These are phyloP conservation scores for Nycticryphes semicollaris DNA, from an alignment of 2,113 vertebrate species.

Conservation along the genomic window DNA sequence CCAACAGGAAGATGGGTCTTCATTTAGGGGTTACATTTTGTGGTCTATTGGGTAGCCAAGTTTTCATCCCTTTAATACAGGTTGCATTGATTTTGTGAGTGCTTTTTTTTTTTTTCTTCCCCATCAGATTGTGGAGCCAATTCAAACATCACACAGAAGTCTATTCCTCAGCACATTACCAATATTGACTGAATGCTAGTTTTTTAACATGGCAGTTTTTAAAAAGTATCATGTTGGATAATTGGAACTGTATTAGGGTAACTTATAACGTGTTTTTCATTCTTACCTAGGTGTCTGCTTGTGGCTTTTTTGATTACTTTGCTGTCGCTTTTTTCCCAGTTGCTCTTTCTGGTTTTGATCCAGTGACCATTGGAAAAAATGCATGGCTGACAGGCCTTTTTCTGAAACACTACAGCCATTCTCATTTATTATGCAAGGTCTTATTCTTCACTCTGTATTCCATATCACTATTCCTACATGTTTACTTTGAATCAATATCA, in stretches of 20 bases:
- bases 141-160: background rate
- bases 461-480: background rate
- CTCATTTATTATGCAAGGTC: background rate
- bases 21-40: background rate
- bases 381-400: background rate
- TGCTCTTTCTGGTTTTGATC: background rate
- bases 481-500: background rate
- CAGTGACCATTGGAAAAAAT: background rate
- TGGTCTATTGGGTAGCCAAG: background rate
- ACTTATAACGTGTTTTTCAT: background rate
- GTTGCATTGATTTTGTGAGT: conserved; percentile 4
- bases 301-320: background rate
- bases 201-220: background rate
- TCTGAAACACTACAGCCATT: background rate
- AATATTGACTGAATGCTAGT: background rate
- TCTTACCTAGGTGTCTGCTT: background rate
- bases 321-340: background rate
- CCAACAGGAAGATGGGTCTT: conserved; percentile 1
- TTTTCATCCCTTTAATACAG: conserved; percentile 5
- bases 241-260: background rate
- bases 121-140: background rate
- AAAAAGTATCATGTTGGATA: background rate
- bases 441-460: background rate
- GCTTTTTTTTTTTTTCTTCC: background rate
- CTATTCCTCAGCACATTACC: background rate